phyloP scores from a whole-genome alignment of 2,888 invertebrate genomes.

The Cantharis rustica region DNA sequence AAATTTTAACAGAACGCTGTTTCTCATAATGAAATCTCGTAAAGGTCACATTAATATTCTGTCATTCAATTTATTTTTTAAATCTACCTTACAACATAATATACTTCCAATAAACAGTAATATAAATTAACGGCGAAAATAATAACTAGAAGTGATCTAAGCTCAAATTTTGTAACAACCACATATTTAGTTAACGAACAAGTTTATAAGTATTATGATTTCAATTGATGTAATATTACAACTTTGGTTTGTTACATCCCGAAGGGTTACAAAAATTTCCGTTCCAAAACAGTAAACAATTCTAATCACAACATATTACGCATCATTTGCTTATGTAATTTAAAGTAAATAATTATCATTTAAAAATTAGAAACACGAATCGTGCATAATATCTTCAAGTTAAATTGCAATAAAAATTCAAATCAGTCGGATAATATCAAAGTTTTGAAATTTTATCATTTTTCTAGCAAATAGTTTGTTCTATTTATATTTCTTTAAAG shows the following conservation, averaged over 20 bases:
- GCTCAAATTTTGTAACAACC: not conserved
- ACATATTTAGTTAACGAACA: not conserved
- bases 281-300: not conserved
- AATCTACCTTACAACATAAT: not conserved
- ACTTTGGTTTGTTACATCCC: not conserved
- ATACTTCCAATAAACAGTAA: not conserved
- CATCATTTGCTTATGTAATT: not conserved
- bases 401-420: not conserved
- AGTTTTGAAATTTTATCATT: not conserved
- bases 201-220: not conserved
- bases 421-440: not conserved
- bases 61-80: conserved; percentile 1
- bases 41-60: conserved; percentile 29
- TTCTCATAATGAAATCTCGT: conserved; percentile 24
- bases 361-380: not conserved
- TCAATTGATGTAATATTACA: not conserved
- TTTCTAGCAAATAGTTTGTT: not conserved
- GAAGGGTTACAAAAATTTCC: not conserved
- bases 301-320: not conserved
- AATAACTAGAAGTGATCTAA: not conserved
- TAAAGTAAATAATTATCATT: not conserved
- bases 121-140: not conserved
- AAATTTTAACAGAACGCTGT: conserved; percentile 25
- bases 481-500: not conserved
- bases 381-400: not conserved